phyloP scores from a whole-genome alignment of 2,113 vertebrate genomes.

The Prinia subflava region DNA sequence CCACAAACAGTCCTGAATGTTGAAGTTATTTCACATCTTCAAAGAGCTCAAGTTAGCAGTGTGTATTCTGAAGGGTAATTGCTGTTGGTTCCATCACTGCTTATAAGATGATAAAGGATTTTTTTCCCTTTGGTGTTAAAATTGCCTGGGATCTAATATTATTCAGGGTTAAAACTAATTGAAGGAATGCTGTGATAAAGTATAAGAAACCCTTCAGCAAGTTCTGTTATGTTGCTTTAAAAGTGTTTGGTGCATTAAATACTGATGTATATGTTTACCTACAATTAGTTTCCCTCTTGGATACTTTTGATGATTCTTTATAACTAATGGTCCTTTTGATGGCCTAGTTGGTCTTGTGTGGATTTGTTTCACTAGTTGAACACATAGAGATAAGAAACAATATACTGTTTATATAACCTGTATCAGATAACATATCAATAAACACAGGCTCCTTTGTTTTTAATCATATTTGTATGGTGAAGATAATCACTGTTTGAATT shows the following conservation, averaged over 20 bases:
- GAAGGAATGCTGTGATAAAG: not conserved
- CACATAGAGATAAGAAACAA: not conserved
- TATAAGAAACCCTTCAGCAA: not conserved
- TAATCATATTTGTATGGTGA: not conserved
- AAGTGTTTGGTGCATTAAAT: not conserved
- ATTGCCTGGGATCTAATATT: not conserved
- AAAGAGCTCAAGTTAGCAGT: not conserved
- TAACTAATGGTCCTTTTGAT: not conserved
- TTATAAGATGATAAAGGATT: not conserved
- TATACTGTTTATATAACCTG: not conserved
- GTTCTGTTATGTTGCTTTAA: not conserved
- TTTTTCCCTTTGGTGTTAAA: constrained; percentile 8
- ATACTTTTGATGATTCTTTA: not conserved
- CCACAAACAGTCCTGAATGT: accelerated
- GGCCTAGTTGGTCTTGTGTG: not conserved
- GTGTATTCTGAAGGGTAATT: not conserved
- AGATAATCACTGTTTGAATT: not conserved
- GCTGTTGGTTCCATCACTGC: not conserved
- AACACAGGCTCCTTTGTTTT: not conserved
- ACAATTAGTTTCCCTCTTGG: not conserved
- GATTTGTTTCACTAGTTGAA: not conserved
- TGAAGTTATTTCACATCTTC: not conserved
- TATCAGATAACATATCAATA: not conserved
- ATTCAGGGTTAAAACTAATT: not conserved
- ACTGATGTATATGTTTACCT: not conserved